These are phyloP conservation scores for Mirza zaza DNA, from an alignment of 2,113 vertebrate genomes.

Conservation along the genomic window DNA sequence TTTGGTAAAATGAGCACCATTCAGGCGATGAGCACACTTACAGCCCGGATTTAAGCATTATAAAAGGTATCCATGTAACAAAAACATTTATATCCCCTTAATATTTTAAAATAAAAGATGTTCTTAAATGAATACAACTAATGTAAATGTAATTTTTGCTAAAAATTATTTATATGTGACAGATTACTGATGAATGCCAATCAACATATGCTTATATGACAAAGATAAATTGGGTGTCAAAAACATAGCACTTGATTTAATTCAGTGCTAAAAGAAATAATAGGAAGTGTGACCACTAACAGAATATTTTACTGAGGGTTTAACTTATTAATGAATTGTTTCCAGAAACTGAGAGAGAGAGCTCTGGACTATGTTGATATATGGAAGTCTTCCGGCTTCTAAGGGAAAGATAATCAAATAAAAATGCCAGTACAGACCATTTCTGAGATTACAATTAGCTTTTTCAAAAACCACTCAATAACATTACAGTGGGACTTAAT, in stretches of 20 bases:
- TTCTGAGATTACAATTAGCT: neutral
- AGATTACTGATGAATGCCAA: too few species aligned
- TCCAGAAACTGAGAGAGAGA: neutral
- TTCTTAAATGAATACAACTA: neutral
- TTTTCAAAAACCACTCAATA: neutral
- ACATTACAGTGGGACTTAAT: neutral
- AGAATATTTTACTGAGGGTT: too few species aligned
- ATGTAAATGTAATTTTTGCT: neutral
- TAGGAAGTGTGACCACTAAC: neutral
- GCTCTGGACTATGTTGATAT: neutral
- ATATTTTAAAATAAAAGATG: neutral
- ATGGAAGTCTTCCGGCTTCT: neutral
- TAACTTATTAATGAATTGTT: neutral
- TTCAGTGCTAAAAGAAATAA: neutral
- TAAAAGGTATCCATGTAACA: too few species aligned
- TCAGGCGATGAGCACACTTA: too few species aligned
- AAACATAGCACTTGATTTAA: neutral
- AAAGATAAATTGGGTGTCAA: neutral
- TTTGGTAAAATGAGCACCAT: too few species aligned
- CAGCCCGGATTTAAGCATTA: too few species aligned
- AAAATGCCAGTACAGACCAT: neutral
- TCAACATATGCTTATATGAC: neutral
- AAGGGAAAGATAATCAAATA: neutral
- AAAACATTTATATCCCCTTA: too few species aligned
- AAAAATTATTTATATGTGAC: neutral